Percentiles rank a stretch among this genome's conserved stretches.
These are phyloP conservation scores for Chanos chanos DNA, from an alignment of 2,797 vertebrate genomes.

Conservation along the genomic window DNA sequence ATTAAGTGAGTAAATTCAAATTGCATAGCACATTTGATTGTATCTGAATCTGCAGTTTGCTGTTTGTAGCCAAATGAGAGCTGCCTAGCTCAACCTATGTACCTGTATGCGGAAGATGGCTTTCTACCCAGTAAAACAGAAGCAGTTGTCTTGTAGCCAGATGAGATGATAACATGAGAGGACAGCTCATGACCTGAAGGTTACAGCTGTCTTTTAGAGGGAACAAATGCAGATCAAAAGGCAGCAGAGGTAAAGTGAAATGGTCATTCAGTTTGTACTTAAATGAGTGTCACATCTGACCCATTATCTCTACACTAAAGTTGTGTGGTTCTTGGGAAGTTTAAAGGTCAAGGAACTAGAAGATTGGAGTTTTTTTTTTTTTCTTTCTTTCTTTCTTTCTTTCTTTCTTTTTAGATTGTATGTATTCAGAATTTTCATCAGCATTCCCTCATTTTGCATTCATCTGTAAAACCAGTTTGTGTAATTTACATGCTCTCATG, in stretches of 20 bases:
- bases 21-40: not conserved
- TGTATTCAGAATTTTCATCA: too few species aligned
- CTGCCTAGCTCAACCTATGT: too few species aligned
- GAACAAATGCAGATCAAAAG: constrained; percentile 17
- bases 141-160: constrained; percentile 9
- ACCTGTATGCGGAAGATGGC: not conserved
- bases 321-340: not conserved
- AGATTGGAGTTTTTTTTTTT: not conserved
- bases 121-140: not conserved
- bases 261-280: not conserved
- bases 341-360: not conserved
- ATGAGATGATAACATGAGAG: constrained; percentile 17
- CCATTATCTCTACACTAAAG: not conserved
- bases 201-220: constrained; percentile 27
- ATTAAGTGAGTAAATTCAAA: too few species aligned
- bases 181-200: constrained; percentile 27
- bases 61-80: not conserved
- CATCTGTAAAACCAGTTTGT: too few species aligned
- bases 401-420: too few species aligned
- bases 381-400: too few species aligned
- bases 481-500: too few species aligned
- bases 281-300: not conserved
- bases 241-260: not conserved
- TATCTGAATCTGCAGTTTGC: not conserved
- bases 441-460: too few species aligned